Percentiles rank a stretch among this genome's conserved stretches.
These are phyloP conservation scores for Clanis bilineata DNA, from an alignment of 2,888 invertebrate genomes.

Conservation along the genomic window DNA sequence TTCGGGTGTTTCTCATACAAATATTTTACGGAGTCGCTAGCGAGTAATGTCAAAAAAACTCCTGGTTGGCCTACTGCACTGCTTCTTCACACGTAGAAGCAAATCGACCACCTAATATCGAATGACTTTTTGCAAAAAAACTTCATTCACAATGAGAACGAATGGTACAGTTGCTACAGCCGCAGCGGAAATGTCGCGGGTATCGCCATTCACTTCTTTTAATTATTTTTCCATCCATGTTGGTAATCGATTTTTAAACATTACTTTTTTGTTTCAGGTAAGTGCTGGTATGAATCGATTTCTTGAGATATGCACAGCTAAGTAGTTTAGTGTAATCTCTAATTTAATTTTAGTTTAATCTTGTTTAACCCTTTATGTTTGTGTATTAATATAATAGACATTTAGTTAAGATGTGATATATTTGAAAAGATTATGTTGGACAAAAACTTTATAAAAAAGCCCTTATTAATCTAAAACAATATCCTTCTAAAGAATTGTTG, in stretches of 20 bases:
- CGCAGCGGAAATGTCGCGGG: not conserved
- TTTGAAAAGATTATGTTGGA: too few relatives aligned
- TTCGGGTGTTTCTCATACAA: too few relatives aligned
- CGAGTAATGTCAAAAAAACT: too few relatives aligned
- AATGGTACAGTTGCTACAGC: not conserved
- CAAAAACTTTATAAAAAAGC: too few relatives aligned
- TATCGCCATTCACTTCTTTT: conserved; percentile 5
- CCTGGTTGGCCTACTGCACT: too few relatives aligned
- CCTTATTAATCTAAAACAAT: too few relatives aligned
- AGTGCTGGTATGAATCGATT: conserved; percentile 44
- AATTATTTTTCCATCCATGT: conserved; percentile 17
- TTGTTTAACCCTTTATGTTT: not conserved
- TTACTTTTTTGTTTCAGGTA: conserved; percentile 56
- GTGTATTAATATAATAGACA: too few relatives aligned
- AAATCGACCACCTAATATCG: too few relatives aligned
- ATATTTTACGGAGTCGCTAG: too few relatives aligned
- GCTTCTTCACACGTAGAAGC: too few relatives aligned
- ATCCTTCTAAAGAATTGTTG: too few relatives aligned
- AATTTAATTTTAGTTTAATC: not conserved
- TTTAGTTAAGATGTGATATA: too few relatives aligned
- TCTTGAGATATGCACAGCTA: conserved; percentile 17
- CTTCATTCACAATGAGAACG: not conserved
- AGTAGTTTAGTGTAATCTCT: conserved; percentile 4
- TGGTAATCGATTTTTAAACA: conserved; percentile 30
- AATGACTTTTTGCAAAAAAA: not conserved